Evolutionary conservation across 2,113 vertebrate genomes (phyloP).

Genomic region (Cochlearius cochlearius): DNA sequence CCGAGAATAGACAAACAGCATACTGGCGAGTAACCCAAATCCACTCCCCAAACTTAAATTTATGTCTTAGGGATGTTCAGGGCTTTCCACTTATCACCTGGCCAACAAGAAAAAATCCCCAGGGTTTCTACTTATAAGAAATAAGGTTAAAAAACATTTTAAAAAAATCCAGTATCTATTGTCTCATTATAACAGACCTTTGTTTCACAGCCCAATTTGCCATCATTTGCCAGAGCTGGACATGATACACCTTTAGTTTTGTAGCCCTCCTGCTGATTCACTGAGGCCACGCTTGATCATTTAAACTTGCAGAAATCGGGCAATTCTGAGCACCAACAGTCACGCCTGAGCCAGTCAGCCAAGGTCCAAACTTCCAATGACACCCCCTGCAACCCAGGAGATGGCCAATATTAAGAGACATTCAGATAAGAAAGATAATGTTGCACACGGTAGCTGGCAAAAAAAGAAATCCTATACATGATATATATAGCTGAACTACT

Average conservation of each 20-base stretch:
- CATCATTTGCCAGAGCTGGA: background rate
- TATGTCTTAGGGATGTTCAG: background rate
- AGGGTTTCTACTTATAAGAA: background rate
- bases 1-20: background rate
- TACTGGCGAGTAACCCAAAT: background rate
- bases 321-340: background rate
- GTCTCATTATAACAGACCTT: background rate
- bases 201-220: background rate
- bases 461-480: background rate
- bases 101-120: accelerated
- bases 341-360: background rate
- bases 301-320: accelerated
- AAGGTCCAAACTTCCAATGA: background rate
- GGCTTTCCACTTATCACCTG: background rate
- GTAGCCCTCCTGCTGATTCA: background rate
- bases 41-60: background rate
- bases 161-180: background rate
- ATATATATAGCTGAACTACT: background rate
- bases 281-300: accelerated
- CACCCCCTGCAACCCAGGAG: background rate
- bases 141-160: background rate
- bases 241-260: background rate
- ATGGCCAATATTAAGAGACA: background rate
- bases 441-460: background rate
- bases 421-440: background rate